Base-by-base conservation (phyloP, 2,113 vertebrate genomes). In the Mobula hypostoma region DNA sequence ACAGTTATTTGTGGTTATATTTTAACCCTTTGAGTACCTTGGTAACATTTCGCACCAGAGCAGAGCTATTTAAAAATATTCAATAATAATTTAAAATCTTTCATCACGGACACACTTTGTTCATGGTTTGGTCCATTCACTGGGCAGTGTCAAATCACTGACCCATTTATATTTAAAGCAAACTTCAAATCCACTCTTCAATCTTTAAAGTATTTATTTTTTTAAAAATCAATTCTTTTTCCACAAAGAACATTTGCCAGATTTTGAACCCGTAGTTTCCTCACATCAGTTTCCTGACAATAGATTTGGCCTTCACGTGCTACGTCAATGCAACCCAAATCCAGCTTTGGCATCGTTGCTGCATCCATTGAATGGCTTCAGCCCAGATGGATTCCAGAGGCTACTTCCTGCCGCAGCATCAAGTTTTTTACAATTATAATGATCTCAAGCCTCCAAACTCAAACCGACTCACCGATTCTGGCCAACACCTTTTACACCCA, bases 1-100 rank as follows among this genome's bases (percentile, higher is more conserved):
- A 99, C 97, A 99, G 98, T 98, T 98, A 98, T 97, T 97, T 95
- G 95, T 96, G 97, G 97, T 97, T 93, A 93, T 90, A 66, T 90
- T 90, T 66, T 90, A 90, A 90, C 85, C 85, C 85, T 90, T 90
- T 90, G 85, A 90, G 85, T 61, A 90, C 85, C 29, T 32, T 90
- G 85, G 85, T 61, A 66, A 66, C 85, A 90, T 66, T n/a, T 90
- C 63, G 85, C 85, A 90, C 85, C 85, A 90, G 63, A 90, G 61
- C 29, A 90, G 66, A 9, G 58, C 61, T 66, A 68, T 32, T n/a
- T 66, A 87, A 87, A 8, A 19, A 32, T 32, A 66, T 5, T 6
- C 21, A 66, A 63, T 29, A 63, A 61, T 1, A 90, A 9, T 68
- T 9, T 68, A 68, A 68, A 11, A 15, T 11, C 6, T 88, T 29